Evolutionary conservation across 2,888 invertebrate genomes (phyloP).

Genomic region (Caenorhabditis virilis): DNA sequence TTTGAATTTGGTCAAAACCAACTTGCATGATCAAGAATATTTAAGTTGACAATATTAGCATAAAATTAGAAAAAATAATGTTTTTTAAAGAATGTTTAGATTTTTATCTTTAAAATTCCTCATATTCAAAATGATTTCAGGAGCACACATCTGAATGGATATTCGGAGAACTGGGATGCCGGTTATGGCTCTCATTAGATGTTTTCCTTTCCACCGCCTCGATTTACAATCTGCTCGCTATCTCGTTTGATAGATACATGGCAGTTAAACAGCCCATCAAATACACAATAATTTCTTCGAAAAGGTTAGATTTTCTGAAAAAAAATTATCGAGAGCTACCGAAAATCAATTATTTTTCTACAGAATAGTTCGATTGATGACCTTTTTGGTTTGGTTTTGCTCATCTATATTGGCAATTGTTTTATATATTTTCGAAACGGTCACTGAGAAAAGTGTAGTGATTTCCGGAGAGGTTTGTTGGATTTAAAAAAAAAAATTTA

Average conservation of each 20-base stretch:
- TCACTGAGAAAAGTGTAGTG: no score
- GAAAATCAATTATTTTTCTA: slow-evolving; percentile 11
- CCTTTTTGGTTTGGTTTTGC: slow-evolving; percentile 82
- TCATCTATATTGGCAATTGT: slow-evolving; percentile 94
- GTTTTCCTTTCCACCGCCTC: slow-evolving; percentile 98
- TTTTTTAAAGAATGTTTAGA: no score
- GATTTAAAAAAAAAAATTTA: no score
- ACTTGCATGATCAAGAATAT: no score
- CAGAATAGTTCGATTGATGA: slow-evolving; percentile 62
- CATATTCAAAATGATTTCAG: no score
- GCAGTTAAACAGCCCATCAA: slow-evolving; percentile 93
- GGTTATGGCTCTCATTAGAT: slow-evolving; percentile 92
- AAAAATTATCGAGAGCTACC: no score
- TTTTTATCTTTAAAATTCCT: no score
- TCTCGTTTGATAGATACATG: slow-evolving; percentile 85
- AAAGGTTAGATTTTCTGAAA: slow-evolving; percentile 52
- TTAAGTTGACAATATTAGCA: no score
- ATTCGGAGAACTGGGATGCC: slow-evolving; percentile 92
- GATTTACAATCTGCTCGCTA: slow-evolving; percentile 91
- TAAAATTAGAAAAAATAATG: no score
- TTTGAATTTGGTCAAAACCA: no score
- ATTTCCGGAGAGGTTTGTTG: no score
- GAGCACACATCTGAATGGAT: slow-evolving; percentile 76
- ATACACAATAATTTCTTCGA: slow-evolving; percentile 82
- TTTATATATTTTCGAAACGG: slow-evolving; percentile 76